A percentile compares a stretch with the other conserved stretches of the same genome.
Conservation (phyloP, 2,888 invertebrate genomes). For the Lymantria monacha region DNA sequence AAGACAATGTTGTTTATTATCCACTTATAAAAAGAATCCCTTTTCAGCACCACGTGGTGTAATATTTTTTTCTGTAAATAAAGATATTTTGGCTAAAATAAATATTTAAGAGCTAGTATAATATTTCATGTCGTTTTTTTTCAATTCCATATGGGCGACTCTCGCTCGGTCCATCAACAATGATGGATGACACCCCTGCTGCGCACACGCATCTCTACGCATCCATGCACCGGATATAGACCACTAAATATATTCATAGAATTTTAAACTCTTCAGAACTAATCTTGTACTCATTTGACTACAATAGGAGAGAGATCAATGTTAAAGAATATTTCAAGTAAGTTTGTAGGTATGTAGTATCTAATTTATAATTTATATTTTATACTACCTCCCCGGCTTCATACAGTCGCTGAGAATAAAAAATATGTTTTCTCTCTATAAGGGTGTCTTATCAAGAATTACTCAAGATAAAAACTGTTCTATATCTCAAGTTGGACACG, state of each 20-base stretch:
- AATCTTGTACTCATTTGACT: conserved; percentile 12
- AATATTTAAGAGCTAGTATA: conserved; percentile 5
- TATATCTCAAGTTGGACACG: no score
- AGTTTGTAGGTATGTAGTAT: not conserved
- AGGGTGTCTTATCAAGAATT: no score
- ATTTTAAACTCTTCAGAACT: conserved; percentile 23
- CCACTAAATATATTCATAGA: conserved; percentile 52
- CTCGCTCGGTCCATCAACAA: conserved; percentile 16
- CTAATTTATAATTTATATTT: not conserved
- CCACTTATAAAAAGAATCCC: no score
- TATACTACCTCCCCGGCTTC: not conserved
- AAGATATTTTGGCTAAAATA: not conserved
- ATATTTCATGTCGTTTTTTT: not conserved
- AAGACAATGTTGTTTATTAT: no score
- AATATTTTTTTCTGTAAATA: not conserved
- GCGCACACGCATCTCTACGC: conserved; percentile 18
- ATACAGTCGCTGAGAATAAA: no score
- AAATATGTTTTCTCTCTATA: no score
- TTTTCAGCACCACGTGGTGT: no score
- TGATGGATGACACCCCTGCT: conserved; percentile 41
- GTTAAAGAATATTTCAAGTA: not conserved
- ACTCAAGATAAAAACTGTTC: no score
- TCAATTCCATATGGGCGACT: conserved; percentile 11
- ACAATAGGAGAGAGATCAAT: conserved; percentile 15
- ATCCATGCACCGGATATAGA: conserved; percentile 36